Base-by-base conservation (phyloP, 2,797 vertebrate genomes). In the Neoniphon sammara region DNA sequence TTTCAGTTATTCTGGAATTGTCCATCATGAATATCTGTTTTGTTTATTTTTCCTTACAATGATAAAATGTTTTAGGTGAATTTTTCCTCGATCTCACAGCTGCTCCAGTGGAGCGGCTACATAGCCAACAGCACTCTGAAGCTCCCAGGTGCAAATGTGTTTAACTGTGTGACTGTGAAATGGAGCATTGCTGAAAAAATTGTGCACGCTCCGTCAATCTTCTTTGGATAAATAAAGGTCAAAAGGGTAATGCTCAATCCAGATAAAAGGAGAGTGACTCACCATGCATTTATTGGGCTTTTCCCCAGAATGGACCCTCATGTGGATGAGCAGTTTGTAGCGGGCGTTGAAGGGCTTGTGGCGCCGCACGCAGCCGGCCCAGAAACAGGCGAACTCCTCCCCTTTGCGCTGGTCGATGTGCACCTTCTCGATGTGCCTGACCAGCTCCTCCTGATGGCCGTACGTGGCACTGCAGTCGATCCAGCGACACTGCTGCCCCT, bases 261-360 rank as follows among this genome's bases (percentile, higher is more conserved):
- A 30, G 25, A 30, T 5, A 2, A 39, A 57, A 5, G 27, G 44
- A 68, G 63, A 18, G 11, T 1, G 59, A 94, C 97, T 98, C 92
- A 98, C 97, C 97, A 97, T 97, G 87, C 97, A 98, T 83, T 97
- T 98, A 85, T 98, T 98, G 84, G 97, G 97, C 92, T 98, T 98
- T 85, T 98, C 97, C 61, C 97, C 97, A 1, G 97, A 98, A 82
- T 98, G 97, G 79, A 98, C 97, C 89, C 97, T 95, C 97, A 98
- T 98, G 86, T 98, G 97, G 93, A 98, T 98, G 83, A 98, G 96
- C 91, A 98, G 94, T 91, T 98, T 98, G 93, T 98, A 98, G 81
- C 97, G 96, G 71, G 97, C 97, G 12, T 98, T 98, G 93, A 98
- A 98, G 75, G 97, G 97, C 85, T 97, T 97, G 85, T 96, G 95